Conservation (phyloP, 2,797 vertebrate genomes). For the Syngnathus acus region DNA sequence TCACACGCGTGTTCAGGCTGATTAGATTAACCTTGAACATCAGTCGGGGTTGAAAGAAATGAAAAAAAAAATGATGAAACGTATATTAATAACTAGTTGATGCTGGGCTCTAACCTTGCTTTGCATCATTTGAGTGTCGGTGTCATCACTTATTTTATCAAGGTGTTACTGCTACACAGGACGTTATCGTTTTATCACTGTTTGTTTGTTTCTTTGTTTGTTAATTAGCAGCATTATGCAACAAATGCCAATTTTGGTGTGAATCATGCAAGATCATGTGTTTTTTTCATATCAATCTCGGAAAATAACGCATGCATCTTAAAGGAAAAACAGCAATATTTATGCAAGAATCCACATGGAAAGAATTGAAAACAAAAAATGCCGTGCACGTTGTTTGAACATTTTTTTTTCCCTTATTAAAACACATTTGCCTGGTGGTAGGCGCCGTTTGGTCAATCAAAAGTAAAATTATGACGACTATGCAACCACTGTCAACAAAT, state of each 20-base stretch:
- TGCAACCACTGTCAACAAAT: too few species aligned
- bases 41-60: constrained; percentile 70
- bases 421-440: too few species aligned
- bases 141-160: constrained; percentile 41
- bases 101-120: constrained; percentile 22
- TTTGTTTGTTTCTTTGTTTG: neutral
- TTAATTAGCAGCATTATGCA: neutral
- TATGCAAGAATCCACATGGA: too few species aligned
- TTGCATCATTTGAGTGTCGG: constrained; percentile 32
- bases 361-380: too few species aligned
- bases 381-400: too few species aligned
- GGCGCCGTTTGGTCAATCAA: too few species aligned
- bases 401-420: too few species aligned
- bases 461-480: too few species aligned
- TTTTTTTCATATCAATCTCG: neutral
- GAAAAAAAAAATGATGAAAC: constrained; percentile 58
- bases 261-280: neutral
- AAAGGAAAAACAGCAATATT: neutral
- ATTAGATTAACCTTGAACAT: constrained; percentile 83
- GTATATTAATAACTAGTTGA: constrained; percentile 65
- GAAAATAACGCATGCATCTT: neutral
- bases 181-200: neutral
- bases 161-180: constrained; percentile 28
- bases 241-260: neutral
- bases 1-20: constrained; percentile 74